Conservation (phyloP, 2,888 invertebrate species). For the Melanostoma mellinum region DNA sequence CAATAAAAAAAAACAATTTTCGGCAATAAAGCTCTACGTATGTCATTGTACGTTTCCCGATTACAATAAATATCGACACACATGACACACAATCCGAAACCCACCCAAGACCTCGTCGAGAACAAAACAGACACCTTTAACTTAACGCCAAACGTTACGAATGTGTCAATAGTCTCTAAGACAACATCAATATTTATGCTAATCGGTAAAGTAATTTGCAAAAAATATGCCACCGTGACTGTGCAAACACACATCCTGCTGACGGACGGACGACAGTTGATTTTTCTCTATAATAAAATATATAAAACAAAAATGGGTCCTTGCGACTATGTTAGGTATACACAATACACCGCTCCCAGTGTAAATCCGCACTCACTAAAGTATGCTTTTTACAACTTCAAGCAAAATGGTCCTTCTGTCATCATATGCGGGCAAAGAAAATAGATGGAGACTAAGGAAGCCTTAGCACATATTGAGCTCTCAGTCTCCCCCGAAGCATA, state of each 20-base stretch:
- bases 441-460: not conserved
- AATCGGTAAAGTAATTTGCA: conserved; percentile 60
- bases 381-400: conserved; percentile 67
- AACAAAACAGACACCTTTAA: conserved; percentile 40
- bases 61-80: not conserved
- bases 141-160: conserved; percentile 16
- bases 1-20: no score
- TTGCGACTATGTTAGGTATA: conserved; percentile 42
- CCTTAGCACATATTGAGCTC: conserved; percentile 14
- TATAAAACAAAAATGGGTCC: conserved; percentile 62
- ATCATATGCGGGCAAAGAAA: not conserved
- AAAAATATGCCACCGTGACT: conserved; percentile 66
- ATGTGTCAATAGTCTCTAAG: conserved; percentile 48
- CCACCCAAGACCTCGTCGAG: no score
- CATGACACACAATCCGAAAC: not conserved
- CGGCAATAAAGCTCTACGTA: no score
- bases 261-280: conserved; percentile 55
- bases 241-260: conserved; percentile 60
- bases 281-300: conserved; percentile 32
- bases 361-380: conserved; percentile 62
- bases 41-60: not conserved
- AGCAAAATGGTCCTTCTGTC: conserved; percentile 61
- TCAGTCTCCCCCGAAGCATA: not conserved
- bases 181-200: conserved; percentile 69
- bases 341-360: conserved; percentile 27